These are phyloP conservation scores for Scolanthus callimorphus DNA, from an alignment of 92 coral and sea anemone genomes.

Conservation along the genomic window DNA sequence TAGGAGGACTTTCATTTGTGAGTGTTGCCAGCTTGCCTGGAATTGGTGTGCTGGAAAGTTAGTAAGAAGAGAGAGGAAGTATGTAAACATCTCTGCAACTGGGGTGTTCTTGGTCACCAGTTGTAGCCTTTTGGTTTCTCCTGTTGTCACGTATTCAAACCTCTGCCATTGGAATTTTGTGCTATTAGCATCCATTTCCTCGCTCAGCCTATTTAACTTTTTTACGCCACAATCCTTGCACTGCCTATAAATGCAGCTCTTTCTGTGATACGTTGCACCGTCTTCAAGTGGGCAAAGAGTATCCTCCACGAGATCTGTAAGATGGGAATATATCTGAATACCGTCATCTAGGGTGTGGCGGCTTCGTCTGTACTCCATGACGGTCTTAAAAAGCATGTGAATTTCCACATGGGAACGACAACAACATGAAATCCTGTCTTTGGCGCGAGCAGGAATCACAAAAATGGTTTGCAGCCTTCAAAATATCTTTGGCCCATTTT, in stretches of 20 bases:
- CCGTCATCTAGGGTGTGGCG: background rate
- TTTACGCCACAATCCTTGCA: constrained; percentile 31
- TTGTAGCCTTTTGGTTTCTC: background rate
- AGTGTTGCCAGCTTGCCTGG: constrained; percentile 61
- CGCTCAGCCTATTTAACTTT: constrained; percentile 11
- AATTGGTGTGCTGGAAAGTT: no score
- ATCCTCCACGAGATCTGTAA: constrained; percentile 21
- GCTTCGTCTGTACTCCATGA: constrained; percentile 35
- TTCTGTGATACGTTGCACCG: constrained; percentile 18
- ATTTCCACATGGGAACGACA: constrained; percentile 45
- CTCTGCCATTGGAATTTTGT: constrained; percentile 17
- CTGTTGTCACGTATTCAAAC: constrained; percentile 17
- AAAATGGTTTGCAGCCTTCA: constrained; percentile 55
- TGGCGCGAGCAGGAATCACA: constrained; percentile 25
- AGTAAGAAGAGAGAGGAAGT: no score
- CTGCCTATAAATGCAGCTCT: constrained; percentile 25
- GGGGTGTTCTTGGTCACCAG: constrained; percentile 6
- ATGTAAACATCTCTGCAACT: background rate
- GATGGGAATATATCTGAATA: constrained; percentile 12
- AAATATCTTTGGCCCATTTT: constrained; percentile 47
- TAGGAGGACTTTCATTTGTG: constrained; percentile 28
- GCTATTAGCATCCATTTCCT: background rate
- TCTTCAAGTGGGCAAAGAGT: constrained; percentile 28
- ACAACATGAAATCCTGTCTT: constrained; percentile 42
- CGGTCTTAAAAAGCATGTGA: constrained; percentile 22